These are phyloP conservation scores for Pontoporia blainvillei DNA, from an alignment of 2,113 vertebrate genomes.

Conservation along the genomic window DNA sequence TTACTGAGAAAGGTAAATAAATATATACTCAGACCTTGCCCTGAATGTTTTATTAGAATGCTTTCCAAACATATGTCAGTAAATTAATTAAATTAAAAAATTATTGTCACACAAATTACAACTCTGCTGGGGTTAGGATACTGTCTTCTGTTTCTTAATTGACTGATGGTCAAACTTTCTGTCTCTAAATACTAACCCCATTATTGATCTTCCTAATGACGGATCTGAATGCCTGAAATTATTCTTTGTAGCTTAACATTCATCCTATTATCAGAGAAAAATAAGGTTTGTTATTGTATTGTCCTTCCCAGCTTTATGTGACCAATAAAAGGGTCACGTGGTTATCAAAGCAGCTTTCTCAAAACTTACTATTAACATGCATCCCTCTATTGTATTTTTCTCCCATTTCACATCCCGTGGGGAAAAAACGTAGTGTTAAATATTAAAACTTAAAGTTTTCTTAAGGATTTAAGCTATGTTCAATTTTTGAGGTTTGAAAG, in stretches of 20 bases:
- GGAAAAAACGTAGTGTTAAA: slow-evolving; percentile 27
- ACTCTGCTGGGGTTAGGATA: background rate
- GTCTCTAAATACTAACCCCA: slow-evolving; percentile 31
- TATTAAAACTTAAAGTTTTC: slow-evolving; percentile 36
- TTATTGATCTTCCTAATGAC: background rate
- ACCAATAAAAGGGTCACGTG: background rate
- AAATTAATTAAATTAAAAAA: background rate
- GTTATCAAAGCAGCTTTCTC: slow-evolving; percentile 1
- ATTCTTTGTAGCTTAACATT: background rate
- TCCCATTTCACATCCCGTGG: background rate
- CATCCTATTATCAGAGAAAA: background rate
- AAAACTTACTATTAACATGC: background rate
- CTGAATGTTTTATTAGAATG: slow-evolving; percentile 20
- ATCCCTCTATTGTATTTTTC: background rate
- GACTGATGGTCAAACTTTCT: background rate
- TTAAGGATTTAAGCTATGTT: background rate
- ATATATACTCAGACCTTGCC: background rate
- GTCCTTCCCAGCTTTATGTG: background rate
- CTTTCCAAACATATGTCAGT: background rate
- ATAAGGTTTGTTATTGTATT: background rate
- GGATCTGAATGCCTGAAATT: background rate
- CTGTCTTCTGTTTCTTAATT: background rate
- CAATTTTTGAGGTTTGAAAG: background rate
- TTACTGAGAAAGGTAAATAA: background rate
- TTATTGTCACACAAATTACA: slow-evolving; percentile 19